Conservation (phyloP, 2,113 vertebrate species). For the Tachysurus fulvidraco region DNA sequence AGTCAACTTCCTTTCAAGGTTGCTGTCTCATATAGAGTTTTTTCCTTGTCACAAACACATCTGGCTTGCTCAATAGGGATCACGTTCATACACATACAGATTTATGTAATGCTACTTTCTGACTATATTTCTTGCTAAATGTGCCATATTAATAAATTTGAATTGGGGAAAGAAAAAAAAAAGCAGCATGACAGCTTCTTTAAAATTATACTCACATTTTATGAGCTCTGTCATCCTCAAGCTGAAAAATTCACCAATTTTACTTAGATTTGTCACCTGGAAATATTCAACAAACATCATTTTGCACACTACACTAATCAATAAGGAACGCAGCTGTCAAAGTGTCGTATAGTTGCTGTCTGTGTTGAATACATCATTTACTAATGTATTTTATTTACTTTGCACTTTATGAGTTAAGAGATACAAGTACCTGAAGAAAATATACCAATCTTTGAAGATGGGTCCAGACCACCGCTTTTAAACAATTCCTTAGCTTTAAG, state of each 20-base stretch:
- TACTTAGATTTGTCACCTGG: not conserved
- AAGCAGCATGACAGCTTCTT: not conserved
- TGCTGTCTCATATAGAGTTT: not conserved
- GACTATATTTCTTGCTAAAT: not conserved
- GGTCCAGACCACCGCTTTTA: not conserved
- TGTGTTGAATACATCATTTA: not conserved
- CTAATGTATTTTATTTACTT: not conserved
- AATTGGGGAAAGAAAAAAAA: not conserved
- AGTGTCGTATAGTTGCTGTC: not conserved
- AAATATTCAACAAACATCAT: too few species aligned
- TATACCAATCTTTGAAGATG: not conserved
- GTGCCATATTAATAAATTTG: not conserved
- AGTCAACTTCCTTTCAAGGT: not conserved
- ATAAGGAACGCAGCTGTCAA: not conserved
- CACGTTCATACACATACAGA: not conserved
- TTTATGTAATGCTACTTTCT: not conserved
- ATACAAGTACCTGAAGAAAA: not conserved
- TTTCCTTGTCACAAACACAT: not conserved
- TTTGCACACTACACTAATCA: too few species aligned
- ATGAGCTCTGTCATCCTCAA: not conserved
- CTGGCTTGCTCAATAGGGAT: not conserved
- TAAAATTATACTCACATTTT: not conserved
- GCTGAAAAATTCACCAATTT: not conserved
- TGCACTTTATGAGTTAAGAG: not conserved
- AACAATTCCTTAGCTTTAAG: not conserved